These are phyloP conservation scores for Scotopteryx bipunctaria DNA, from an alignment of 2,888 invertebrate genomes.

Conservation along the genomic window DNA sequence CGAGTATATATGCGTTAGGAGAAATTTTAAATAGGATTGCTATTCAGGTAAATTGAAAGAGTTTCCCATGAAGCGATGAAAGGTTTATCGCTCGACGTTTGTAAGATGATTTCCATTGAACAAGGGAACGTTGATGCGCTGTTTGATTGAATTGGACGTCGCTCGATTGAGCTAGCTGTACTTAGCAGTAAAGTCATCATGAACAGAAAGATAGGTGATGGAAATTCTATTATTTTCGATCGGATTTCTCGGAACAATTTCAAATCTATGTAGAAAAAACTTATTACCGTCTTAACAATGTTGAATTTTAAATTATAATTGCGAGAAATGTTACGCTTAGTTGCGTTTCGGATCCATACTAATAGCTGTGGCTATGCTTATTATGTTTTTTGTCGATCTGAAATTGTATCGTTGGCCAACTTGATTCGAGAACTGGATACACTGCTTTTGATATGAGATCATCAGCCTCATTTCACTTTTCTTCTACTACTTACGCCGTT, in stretches of 20 bases:
- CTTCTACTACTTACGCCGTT: neutral
- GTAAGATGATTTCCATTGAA: no score
- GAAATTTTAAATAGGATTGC: no score
- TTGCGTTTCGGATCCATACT: slow-evolving; percentile 32
- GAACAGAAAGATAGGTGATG: no score
- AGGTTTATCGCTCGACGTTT: no score
- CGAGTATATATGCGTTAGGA: neutral
- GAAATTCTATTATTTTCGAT: no score
- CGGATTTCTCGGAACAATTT: slow-evolving; percentile 11
- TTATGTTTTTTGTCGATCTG: slow-evolving; percentile 30
- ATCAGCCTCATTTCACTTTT: slow-evolving; percentile 17
- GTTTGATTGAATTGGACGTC: no score
- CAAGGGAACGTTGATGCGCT: no score
- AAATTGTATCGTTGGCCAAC: slow-evolving; percentile 25
- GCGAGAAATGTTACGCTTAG: slow-evolving; percentile 29
- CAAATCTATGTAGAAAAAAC: slow-evolving; percentile 23
- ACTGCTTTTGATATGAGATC: slow-evolving; percentile 25
- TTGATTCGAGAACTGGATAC: slow-evolving; percentile 21
- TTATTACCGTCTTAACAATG: slow-evolving; percentile 24
- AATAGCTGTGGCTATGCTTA: slow-evolving; percentile 26
- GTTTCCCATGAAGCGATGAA: no score
- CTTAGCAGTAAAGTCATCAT: no score
- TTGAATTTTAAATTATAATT: slow-evolving; percentile 33
- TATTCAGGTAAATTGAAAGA: no score
- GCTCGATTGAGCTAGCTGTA: no score